Base-by-base conservation (phyloP, 2,888 invertebrate genomes). In the Hypselothyrea guttata region DNA sequence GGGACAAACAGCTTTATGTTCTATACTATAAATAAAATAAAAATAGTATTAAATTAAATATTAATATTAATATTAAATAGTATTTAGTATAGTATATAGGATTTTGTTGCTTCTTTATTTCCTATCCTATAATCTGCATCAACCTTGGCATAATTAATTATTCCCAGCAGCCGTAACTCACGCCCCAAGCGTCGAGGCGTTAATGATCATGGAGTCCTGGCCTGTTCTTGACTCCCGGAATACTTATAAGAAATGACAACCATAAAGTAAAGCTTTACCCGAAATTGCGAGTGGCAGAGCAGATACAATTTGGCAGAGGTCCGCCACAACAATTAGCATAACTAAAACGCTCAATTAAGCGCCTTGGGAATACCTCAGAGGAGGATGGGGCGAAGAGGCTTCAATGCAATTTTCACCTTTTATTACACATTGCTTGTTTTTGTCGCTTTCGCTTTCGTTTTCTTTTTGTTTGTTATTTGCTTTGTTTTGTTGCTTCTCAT, bases 261-360 rank as follows among this genome's bases (percentile, higher is more conserved):
- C 47, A 70, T 71, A 67, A 70, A 70, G 52, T 44, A 65, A 65
- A 71, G 71, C 38, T 48, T 27, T 13, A 31, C 16, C n/a, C n/a
- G 11, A n/a, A n/a, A n/a, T n/a, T n/a, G n/a, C n/a, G n/a, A n/a
- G n/a, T n/a, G n/a, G n/a, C n/a, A n/a, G 5, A 33, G 33, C 1
- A 9, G 12, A 40, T 3, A 27, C 40, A 33, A 45, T 34, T 45
- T 45, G 16, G 22, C 22, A 16, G 11, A n/a, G 12, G 27, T 8
- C 30, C 18, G 30, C 37, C 37, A 56, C 58, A 56, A 66, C 83
- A 84, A 84, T 82, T 82, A 84, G 84, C 82, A 84, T 82, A 82
- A 75, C 84, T 82, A 82, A 82, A 78, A 82, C 67, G 78, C 75
- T 77, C 84, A 84, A 82, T 82, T 82, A 84, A 70, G 64, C 64